phyloP scores from a whole-genome alignment of 2,797 vertebrate species.

The Melopsittacus undulatus region DNA sequence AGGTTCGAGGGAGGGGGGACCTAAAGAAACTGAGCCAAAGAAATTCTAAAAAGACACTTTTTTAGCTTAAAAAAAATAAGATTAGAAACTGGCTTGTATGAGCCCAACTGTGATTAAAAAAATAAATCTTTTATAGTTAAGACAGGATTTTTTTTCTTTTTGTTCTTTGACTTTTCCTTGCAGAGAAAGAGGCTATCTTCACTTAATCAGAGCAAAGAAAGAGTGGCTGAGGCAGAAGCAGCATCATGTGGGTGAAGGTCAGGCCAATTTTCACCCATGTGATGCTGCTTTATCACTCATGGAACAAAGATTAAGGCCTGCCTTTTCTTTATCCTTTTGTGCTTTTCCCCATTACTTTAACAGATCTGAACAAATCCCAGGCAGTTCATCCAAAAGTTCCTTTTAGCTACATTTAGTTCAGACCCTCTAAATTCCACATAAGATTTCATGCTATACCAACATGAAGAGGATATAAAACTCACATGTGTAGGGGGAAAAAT shows the following conservation, averaged over 20 bases:
- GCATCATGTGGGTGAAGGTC: constrained; percentile 80
- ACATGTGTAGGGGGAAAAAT: constrained; percentile 52
- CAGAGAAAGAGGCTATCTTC: constrained; percentile 79
- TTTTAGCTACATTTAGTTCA: constrained; percentile 79
- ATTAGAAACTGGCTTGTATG: constrained; percentile 80
- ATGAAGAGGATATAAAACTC: constrained; percentile 69
- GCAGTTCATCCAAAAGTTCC: constrained; percentile 79
- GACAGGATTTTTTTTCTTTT: constrained; percentile 76
- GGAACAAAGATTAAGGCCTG: constrained; percentile 81
- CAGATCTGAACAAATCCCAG: constrained; percentile 79
- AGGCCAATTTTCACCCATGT: constrained; percentile 82
- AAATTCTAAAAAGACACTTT: constrained; percentile 76
- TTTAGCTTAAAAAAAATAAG: constrained; percentile 76
- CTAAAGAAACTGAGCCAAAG: constrained; percentile 75
- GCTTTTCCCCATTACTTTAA: constrained; percentile 79
- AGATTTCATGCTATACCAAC: constrained; percentile 64
- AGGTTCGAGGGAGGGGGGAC: constrained; percentile 6
- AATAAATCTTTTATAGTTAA: constrained; percentile 81
- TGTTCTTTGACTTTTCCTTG: constrained; percentile 81
- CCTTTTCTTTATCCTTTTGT: constrained; percentile 82
- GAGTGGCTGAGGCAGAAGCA: constrained; percentile 77
- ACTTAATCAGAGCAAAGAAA: constrained; percentile 82
- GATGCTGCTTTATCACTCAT: constrained; percentile 80
- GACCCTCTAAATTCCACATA: constrained; percentile 76
- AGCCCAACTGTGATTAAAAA: constrained; percentile 84